Conservation (phyloP, 2,888 invertebrate species). For the Macrophya alboannulata region DNA sequence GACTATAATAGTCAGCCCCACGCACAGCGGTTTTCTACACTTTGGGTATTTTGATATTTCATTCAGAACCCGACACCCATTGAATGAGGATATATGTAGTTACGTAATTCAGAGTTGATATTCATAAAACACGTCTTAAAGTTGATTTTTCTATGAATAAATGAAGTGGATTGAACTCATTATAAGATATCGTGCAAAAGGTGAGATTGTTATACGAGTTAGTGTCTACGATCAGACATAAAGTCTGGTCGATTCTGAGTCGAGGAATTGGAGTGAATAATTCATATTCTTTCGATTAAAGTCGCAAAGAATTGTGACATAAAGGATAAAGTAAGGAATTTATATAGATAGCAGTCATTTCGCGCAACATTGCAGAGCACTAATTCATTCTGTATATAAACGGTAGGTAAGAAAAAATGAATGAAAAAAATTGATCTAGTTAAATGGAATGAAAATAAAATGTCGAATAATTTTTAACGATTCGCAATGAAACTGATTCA, state of each 20-base stretch:
- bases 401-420: background rate
- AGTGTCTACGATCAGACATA: background rate
- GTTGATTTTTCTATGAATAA: background rate
- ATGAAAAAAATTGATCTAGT: background rate
- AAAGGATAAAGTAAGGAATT: background rate
- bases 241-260: background rate
- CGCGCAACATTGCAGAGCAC: background rate
- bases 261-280: background rate
- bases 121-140: background rate
- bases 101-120: background rate
- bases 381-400: background rate
- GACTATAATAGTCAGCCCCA: conserved; percentile 8
- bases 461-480: conserved; percentile 8
- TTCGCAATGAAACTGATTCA: background rate
- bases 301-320: background rate
- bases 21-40: conserved; percentile 32
- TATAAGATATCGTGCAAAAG: background rate
- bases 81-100: conserved; percentile 7
- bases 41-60: conserved; percentile 20
- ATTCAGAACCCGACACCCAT: conserved; percentile 27
- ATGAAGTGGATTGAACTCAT: background rate
- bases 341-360: background rate
- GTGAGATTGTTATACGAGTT: background rate
- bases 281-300: conserved; percentile 10
- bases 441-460: background rate